Evolutionary conservation across 2,113 vertebrate species (phyloP), one percentile per base, ranked within the genome.

Genomic region (Rynchops niger): DNA sequence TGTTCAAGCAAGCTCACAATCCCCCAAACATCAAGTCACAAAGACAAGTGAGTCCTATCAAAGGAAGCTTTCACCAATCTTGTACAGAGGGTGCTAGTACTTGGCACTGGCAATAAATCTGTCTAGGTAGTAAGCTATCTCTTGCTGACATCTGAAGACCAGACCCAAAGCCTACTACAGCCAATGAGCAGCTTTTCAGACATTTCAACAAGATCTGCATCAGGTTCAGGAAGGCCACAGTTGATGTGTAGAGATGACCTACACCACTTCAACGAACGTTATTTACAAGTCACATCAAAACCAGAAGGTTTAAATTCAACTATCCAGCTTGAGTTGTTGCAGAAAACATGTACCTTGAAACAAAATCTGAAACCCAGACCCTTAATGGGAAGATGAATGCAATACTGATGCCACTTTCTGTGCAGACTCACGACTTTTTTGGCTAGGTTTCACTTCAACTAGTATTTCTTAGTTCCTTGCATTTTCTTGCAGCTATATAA

Each of bases 211-310:
- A 32, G 34, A 13, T 22, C 55, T 63, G 47, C 19, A 20, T 42
- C 42, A 69, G 21, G 13, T 47, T 69, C 43, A 32, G 22, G 62
- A 74, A 80, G 34, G 43, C 26, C 73, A 58, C 21, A 42, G 8
- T 3, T 73, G 69, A 52, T 25, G 8, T 49, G 27, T n/a, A 27
- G 66, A 63, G 26, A 69, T 40, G 21, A 77, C 29, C 8, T 34
- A 36, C 21, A 63, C 27, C 34, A 21, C 25, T 56, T 79, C 1
- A 1, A 70, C 1, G n/a, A 61, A 45, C 0, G 0, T 36, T 58
- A 32, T 20, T 74, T 74, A 38, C 22, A 62, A 62, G 17, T 47
- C 1, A 1, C 9, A 26, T 59, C 61, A 63, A 87, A 90, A 29
- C 5, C 29, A 40, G 55, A 56, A 63, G 29, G 32, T 25, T 63